Conservation (phyloP, 2,113 vertebrate species). For the mouse (Mus musculus) region GRCm39 chr5:127913501-127914000, state of each 20-base stretch:
- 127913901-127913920: background rate
- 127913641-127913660: constrained; percentile 21
- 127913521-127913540: constrained; percentile 66
- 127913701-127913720: constrained; percentile 66
- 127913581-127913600: background rate
- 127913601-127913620: background rate
- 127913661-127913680: constrained; percentile 23
- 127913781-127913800: constrained; percentile 13
- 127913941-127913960: background rate
- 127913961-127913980: background rate
- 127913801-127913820: background rate
- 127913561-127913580: constrained; percentile 68
- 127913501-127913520: constrained; percentile 76
- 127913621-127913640: background rate
- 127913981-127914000: background rate
- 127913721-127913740: constrained; percentile 54
- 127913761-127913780: constrained; percentile 39
- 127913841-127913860: background rate
- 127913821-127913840: background rate
- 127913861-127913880: background rate
- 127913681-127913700: background rate
- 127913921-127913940: background rate
- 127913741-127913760: constrained; percentile 38
- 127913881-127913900: background rate
- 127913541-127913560: constrained; percentile 68